Percentiles rank a stretch among this genome's conserved stretches.
These are phyloP conservation scores for Eupithecia inturbata DNA, from an alignment of 2,888 invertebrate species.

Conservation along the genomic window DNA sequence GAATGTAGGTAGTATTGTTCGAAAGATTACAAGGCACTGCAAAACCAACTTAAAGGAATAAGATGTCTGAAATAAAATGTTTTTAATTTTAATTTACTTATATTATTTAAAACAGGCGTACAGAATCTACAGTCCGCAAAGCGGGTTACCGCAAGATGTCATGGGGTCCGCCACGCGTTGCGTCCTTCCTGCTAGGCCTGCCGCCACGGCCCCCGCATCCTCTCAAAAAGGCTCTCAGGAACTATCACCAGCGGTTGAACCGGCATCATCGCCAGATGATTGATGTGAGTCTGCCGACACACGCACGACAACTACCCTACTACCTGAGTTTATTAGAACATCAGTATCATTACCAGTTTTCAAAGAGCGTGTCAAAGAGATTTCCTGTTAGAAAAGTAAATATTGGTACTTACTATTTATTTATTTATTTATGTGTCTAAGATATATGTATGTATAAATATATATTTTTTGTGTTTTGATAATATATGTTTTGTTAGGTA, in stretches of 20 bases:
- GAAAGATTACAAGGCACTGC: background rate
- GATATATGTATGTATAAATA: too few species aligned
- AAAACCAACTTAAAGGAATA: background rate
- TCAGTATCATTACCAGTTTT: too few species aligned
- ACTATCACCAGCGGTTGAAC: constrained; percentile 68
- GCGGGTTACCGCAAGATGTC: constrained; percentile 55
- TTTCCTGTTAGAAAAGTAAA: too few species aligned
- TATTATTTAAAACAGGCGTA: constrained; percentile 54
- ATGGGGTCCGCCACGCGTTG: constrained; percentile 71
- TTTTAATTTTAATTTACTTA: background rate
- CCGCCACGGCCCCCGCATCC: constrained; percentile 74
- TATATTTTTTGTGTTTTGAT: too few species aligned
- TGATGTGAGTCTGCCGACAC: constrained; percentile 65
- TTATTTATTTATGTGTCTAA: too few species aligned
- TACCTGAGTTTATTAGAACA: too few species aligned
- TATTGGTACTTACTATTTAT: too few species aligned
- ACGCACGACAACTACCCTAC: too few species aligned
- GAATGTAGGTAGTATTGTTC: background rate
- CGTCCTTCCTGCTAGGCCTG: constrained; percentile 74
- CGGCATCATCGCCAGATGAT: constrained; percentile 75
- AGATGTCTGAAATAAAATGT: too few species aligned
- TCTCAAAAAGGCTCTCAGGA: constrained; percentile 71
- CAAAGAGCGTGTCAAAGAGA: too few species aligned
- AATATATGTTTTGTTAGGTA: too few species aligned
- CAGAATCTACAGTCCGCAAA: constrained; percentile 66